Evolutionary conservation across 2,113 vertebrate genomes (phyloP).

Genomic region (Atlantisia rogersi): DNA sequence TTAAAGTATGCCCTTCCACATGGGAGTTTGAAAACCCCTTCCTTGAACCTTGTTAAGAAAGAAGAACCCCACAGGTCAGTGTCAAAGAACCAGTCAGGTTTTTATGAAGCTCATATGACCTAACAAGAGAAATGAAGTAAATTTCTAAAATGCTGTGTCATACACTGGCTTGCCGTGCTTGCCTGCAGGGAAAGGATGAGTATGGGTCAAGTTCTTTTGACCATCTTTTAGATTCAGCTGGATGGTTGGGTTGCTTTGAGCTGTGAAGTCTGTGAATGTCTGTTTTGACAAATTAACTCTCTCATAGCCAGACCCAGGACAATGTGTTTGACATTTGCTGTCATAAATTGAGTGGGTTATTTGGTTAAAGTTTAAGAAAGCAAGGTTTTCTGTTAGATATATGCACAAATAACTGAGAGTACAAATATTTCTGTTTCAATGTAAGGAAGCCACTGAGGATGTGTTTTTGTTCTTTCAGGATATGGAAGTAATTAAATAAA

Average conservation of each 20-base stretch:
- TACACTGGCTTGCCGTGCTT: not conserved
- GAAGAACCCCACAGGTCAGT: not conserved
- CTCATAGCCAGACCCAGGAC: too few relatives aligned
- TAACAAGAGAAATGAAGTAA: not conserved
- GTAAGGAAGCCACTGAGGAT: not conserved
- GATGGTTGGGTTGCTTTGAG: not conserved
- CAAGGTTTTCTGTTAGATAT: not conserved
- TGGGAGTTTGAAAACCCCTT: not conserved
- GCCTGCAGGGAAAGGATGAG: not conserved
- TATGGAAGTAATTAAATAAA: not conserved
- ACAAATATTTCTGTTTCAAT: not conserved
- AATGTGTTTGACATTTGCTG: not conserved
- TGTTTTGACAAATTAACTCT: too few relatives aligned
- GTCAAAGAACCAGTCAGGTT: not conserved
- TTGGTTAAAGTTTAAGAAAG: not conserved
- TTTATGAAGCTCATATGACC: not conserved
- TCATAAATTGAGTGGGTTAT: not conserved
- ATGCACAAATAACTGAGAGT: not conserved
- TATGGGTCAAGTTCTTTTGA: not conserved
- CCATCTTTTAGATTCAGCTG: not conserved
- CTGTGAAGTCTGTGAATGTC: not conserved
- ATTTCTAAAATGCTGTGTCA: rapidly evolving
- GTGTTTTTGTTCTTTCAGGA: not conserved
- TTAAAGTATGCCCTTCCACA: not conserved
- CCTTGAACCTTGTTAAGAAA: not conserved